Base-by-base conservation (phyloP, 2,797 vertebrate species). In the Galagoides demidoff region DNA sequence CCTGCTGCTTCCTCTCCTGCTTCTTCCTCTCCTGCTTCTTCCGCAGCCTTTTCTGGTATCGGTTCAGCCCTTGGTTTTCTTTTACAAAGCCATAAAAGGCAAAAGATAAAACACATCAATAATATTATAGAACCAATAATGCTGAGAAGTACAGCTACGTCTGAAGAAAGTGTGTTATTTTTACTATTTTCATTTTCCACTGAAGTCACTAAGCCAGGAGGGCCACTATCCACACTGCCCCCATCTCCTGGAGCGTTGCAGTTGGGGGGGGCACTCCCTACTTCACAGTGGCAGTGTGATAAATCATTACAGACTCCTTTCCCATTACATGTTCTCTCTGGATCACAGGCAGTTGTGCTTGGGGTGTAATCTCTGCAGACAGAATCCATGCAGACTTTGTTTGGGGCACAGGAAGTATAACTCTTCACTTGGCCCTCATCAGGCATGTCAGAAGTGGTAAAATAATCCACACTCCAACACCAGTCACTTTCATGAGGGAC, bases 251-350 rank as follows among this genome's bases (percentile, higher is more conserved):
- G 0, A 2, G 3, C 0, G 20, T 0, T 34, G 73, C 98, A 98
- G 45, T 89, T 1, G 0, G 98, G 98, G 10, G 98, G 98, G 1
- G 92, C 96, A 97, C 92, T 98, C 6, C 97, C 98, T 27, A 0
- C 0, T 0, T 64, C 0, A 0, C 98, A 98, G 49, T 98, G 97
- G 52, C 98, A 98, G 22, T 98, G 76, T 13, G 77, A 22, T 0
- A 91, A 94, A 85, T 97, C 96, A 57, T 98, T 98, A 74, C 98
- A 98, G 8, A 98, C 12, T 1, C 98, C 98, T 25, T 81, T 89
- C 4, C 39, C 59, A 1, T 39, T 3, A 4, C 98, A 98, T 14
- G 4, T 85, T 2, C 1, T 0, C 0, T 3, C 0, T 4, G 76
- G 0, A 0, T 87, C 2, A 0, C 98, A 98, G 0, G 19, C 3